These are phyloP conservation scores for Harpalus rufipes DNA, from an alignment of 2,888 invertebrate species.

Conservation along the genomic window DNA sequence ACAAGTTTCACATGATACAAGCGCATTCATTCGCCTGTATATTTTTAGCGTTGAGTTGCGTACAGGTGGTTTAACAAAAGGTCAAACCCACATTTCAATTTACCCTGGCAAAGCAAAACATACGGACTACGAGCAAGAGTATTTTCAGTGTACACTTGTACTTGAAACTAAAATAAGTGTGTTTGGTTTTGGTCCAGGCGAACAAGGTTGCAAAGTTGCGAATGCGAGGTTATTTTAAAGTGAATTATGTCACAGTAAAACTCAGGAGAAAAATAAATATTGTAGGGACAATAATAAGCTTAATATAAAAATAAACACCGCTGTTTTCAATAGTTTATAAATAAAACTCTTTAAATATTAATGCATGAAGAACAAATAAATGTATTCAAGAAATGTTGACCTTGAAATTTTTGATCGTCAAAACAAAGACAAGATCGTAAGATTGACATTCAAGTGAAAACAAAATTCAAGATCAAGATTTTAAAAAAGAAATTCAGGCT, in stretches of 20 bases:
- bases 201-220: background rate
- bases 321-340: background rate
- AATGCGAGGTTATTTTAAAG: background rate
- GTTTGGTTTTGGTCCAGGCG: slow-evolving; percentile 23
- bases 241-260: slow-evolving; percentile 15
- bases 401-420: too few relatives aligned
- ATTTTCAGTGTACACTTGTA: slow-evolving; percentile 49
- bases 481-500: too few relatives aligned
- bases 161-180: slow-evolving; percentile 34
- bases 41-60: slow-evolving; percentile 11
- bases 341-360: background rate
- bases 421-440: too few relatives aligned
- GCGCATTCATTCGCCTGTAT: background rate
- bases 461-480: too few relatives aligned
- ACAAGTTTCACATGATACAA: background rate
- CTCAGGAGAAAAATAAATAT: background rate
- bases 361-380: background rate
- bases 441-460: too few relatives aligned
- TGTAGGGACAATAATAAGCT: background rate
- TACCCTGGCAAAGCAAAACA: slow-evolving; percentile 53
- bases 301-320: background rate
- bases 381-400: too few relatives aligned
- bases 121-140: background rate
- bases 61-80: slow-evolving; percentile 52
- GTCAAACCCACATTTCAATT: slow-evolving; percentile 53